Conservation (phyloP, 37 sponge, comb jelly and placozoan species). For the Chondrilla cf. caribensis region DNA sequence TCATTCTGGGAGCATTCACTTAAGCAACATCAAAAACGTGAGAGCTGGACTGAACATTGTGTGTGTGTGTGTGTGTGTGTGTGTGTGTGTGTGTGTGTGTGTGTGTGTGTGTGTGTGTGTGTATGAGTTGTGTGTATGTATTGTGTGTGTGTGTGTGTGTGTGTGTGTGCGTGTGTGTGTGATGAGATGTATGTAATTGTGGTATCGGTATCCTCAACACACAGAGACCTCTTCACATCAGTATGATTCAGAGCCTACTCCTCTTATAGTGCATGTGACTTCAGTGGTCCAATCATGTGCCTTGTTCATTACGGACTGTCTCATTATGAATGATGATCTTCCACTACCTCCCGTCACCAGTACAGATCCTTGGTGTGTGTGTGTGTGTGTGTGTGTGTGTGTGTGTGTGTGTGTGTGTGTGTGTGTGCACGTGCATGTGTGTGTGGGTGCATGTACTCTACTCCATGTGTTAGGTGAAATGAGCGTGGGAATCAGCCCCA, state of each 20-base stretch:
- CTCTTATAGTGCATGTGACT: not conserved
- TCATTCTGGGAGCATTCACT: constrained; percentile 15
- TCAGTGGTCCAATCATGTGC: not conserved
- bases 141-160: no score
- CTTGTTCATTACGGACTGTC: constrained; percentile 8
- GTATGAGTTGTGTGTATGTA: no score
- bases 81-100: no score
- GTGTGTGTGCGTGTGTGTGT: no score
- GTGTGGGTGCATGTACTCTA: constrained; percentile 2
- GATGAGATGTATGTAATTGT: not conserved
- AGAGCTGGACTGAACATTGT: no score
- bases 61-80: no score
- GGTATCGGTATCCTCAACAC: no score
- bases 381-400: constrained; percentile 26
- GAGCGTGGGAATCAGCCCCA: no score
- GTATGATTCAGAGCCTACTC: no score
- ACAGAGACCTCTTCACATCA: no score
- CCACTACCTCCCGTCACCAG: no score
- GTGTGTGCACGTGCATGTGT: constrained; percentile 31
- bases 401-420: constrained; percentile 34
- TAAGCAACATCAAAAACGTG: not conserved
- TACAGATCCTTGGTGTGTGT: constrained; percentile 2
- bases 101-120: no score
- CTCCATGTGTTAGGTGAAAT: not conserved
- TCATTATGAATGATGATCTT: not conserved